A percentile compares a stretch with the other conserved stretches of the same genome.
Evolutionary conservation across 2,113 vertebrate genomes (phyloP).

Genomic region (Cygnus buccinator): DNA sequence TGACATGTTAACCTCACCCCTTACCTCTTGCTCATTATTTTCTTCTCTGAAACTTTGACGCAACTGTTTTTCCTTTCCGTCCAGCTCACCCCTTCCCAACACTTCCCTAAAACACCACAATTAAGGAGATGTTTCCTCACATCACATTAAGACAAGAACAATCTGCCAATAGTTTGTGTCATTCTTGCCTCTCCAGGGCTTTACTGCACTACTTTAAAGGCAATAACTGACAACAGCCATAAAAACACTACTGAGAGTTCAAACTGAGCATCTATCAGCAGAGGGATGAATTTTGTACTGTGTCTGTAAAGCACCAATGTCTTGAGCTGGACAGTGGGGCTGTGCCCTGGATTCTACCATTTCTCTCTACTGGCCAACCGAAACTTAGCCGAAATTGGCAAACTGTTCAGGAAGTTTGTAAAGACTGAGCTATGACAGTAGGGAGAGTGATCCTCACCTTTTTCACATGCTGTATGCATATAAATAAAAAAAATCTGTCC

Average conservation of each 20-base stretch:
- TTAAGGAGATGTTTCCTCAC: neutral
- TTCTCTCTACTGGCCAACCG: neutral
- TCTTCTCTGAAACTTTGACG: neutral
- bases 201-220: accelerated
- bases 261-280: accelerated
- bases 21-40: neutral
- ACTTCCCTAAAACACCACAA: neutral
- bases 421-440: neutral
- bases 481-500: neutral
- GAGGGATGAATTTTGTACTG: neutral
- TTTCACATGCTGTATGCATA: accelerated
- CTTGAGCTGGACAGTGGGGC: neutral
- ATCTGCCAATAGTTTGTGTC: accelerated
- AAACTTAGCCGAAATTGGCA: neutral
- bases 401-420: neutral
- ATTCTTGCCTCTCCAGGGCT: neutral
- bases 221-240: accelerated
- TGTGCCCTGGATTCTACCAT: accelerated
- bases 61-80: neutral
- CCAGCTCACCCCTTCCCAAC: neutral
- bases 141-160: neutral
- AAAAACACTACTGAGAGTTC: neutral
- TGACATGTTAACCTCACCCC: neutral
- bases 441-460: neutral
- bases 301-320: neutral